Evolutionary conservation across 2,888 invertebrate genomes (phyloP).

Genomic region (Vesta saturnalis): DNA sequence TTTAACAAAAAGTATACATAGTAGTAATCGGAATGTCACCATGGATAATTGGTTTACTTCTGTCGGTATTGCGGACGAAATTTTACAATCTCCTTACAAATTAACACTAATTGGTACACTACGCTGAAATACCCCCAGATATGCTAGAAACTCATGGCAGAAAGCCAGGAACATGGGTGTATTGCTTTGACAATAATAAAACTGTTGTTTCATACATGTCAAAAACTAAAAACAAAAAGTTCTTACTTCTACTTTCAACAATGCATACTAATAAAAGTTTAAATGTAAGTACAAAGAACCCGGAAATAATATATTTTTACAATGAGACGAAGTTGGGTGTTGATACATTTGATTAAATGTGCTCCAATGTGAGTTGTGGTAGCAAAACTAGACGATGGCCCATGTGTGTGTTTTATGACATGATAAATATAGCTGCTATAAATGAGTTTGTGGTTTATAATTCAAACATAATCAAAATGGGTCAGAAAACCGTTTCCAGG

Average conservation of each 20-base stretch:
- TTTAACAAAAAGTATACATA: constrained; percentile 5
- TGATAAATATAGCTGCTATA: constrained; percentile 24
- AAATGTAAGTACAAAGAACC: background rate
- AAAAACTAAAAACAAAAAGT: constrained; percentile 1
- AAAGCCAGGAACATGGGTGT: background rate
- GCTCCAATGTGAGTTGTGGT: constrained; percentile 13
- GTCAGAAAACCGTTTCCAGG: background rate
- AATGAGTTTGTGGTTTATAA: constrained; percentile 12
- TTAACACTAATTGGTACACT: background rate
- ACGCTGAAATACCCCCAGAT: constrained; percentile 1
- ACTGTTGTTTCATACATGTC: background rate
- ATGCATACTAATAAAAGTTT: background rate
- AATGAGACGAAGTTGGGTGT: constrained; percentile 21
- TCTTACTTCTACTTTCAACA: too few species aligned
- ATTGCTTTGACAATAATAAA: constrained; percentile 3
- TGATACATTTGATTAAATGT: too few species aligned
- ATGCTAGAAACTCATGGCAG: constrained; percentile 3
- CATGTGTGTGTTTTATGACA: constrained; percentile 21
- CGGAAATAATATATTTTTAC: too few species aligned
- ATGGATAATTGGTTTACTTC: background rate
- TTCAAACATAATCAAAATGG: background rate
- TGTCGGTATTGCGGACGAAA: background rate
- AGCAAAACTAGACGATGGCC: constrained; percentile 26
- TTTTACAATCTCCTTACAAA: background rate
- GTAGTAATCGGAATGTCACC: background rate